Percentiles rank a stretch among this genome's conserved stretches.
These are phyloP conservation scores for Hybognathus amarus DNA, from an alignment of 2,797 vertebrate species.

Conservation along the genomic window DNA sequence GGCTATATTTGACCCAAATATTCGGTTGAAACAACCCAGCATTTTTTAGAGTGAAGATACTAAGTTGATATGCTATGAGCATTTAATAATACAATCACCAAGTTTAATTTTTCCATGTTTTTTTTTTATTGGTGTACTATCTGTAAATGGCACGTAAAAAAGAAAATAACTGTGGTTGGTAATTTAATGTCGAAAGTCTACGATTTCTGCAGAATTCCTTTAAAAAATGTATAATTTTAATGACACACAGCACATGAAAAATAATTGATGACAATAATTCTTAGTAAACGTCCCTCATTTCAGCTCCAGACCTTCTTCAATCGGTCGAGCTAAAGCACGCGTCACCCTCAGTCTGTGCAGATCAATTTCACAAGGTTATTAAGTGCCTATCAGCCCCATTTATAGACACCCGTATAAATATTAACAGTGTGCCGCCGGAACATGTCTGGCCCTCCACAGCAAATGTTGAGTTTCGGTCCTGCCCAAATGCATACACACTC, in stretches of 20 bases:
- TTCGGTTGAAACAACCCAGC: too few species aligned
- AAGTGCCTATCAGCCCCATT: constrained; percentile 73
- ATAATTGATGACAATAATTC: neutral
- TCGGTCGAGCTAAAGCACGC: constrained; percentile 23
- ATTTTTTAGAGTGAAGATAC: too few species aligned
- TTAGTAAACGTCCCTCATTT: neutral
- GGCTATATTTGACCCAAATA: too few species aligned
- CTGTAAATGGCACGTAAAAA: neutral
- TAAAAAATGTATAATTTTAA: neutral
- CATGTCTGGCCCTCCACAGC: constrained; percentile 75
- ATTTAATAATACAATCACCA: neutral
- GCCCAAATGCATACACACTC: constrained; percentile 50
- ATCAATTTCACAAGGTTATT: constrained; percentile 75
- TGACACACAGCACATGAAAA: neutral
- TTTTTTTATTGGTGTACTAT: neutral
- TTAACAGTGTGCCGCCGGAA: constrained; percentile 74
- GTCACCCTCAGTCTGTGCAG: constrained; percentile 60
- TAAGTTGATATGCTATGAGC: neutral
- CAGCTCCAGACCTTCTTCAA: neutral
- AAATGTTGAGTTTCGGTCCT: constrained; percentile 74
- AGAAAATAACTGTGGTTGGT: neutral
- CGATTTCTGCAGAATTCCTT: neutral
- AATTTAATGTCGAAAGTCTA: neutral
- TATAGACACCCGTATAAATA: constrained; percentile 79
- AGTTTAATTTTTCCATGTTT: neutral